Evolutionary conservation across 2,888 invertebrate species (phyloP), one percentile per base, ranked within the genome.

Genomic region (Polia nebulosa): DNA sequence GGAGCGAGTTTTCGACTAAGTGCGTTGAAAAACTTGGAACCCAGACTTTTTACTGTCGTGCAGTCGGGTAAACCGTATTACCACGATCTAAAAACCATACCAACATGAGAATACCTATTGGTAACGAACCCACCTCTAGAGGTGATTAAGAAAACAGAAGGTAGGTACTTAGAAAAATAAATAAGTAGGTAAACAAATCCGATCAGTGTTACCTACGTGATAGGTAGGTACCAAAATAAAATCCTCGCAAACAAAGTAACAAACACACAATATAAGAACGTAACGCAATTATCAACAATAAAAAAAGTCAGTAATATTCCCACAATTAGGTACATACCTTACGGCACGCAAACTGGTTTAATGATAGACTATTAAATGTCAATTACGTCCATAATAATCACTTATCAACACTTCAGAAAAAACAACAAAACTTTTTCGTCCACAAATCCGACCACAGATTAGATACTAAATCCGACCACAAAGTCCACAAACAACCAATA

Each of bases 351-450:
- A 74, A 67, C 78, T 69, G 52, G 41, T 59, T 32, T 82, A 73
- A 77, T 79, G 56, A 65, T n/a, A 51, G 13, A 45, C 77, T 58
- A 79, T 83, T 79, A 79, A 74, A 67, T 41, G 29, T 45, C 72
- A 61, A 72, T 78, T 47, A 79, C 9, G 36, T 57, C 5, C 41
- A 32, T 49, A 41, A 59, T 52, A 61, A 75, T 60, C 22, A 47
- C 27, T 32, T 39, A 65, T 22, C 62, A n/a, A n/a, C n/a, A 76
- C 77, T 59, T 29, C 5, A 56, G 44, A 63, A 68, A 59, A 65
- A 74, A 36, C n/a, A 47, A 66, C 27, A 44, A 17, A 22, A 0
- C 11, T 34, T 29, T 29, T 45, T 29, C 22, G 22, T 34, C 27
- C 17, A 20, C 17, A 41, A 62, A 27, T 20, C 27, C 32, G 44